phyloP scores from a whole-genome alignment of 2,888 invertebrate species.

The Sarcophaga caerulescens region DNA sequence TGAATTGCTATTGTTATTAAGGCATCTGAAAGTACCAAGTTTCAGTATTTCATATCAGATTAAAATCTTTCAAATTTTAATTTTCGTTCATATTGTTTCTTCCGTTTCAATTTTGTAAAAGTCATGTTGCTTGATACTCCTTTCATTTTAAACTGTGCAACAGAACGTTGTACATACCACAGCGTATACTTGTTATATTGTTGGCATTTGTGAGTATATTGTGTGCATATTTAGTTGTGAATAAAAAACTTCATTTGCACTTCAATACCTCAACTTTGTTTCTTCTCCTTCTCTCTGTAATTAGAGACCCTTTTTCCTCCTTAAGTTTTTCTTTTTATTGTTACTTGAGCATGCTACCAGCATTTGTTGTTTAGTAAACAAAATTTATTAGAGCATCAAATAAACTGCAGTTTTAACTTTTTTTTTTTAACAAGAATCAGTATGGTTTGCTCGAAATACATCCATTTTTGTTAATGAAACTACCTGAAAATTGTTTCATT shows the following conservation, averaged over 20 bases:
- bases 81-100: neutral
- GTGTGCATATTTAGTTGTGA: slow-evolving; percentile 9
- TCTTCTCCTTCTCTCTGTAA: too few relatives aligned
- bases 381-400: too few relatives aligned
- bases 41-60: slow-evolving; percentile 11
- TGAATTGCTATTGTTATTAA: too few relatives aligned
- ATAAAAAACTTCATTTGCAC: slow-evolving; percentile 38
- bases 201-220: too few relatives aligned
- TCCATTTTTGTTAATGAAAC: too few relatives aligned
- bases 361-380: slow-evolving; percentile 5
- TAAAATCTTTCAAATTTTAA: neutral
- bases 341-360: slow-evolving; percentile 19
- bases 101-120: neutral
- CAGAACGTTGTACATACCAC: neutral
- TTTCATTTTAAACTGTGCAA: slow-evolving; percentile 22
- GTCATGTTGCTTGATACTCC: slow-evolving; percentile 30
- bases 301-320: neutral
- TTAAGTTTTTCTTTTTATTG: slow-evolving; percentile 10
- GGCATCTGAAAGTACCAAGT: neutral
- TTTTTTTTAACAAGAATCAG: too few relatives aligned
- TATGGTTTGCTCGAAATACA: too few relatives aligned
- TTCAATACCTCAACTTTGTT: neutral
- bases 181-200: neutral
- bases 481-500: too few relatives aligned
- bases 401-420: too few relatives aligned